Evolutionary conservation across 1,140 invertebrate genomes (phyloP), one percentile per base, ranked within the genome.

Genomic region (Leptopilina boulardi): DNA sequence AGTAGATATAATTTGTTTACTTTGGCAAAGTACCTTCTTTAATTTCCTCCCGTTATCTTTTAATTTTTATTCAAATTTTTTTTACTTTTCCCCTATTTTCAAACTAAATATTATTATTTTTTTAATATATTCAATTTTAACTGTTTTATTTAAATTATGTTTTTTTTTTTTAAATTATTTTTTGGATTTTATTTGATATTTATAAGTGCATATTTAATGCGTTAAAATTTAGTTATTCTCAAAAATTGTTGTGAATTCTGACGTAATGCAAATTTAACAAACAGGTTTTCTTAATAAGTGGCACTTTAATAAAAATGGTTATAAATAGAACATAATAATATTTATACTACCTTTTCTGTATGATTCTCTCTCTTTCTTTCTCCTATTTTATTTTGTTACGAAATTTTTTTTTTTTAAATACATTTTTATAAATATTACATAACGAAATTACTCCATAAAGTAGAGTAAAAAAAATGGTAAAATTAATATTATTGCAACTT

Each of bases 1-100:
- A 66, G 23, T 66, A n/a, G 13, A n/a, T 59, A n/a, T n/a, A 59
- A 59, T 66, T 66, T 66, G 26, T 66, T 15, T 66, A 30, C 26
- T 30, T 15, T 30, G 26, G 13, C 13, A 30, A 30, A 51, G 18
- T 51, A 18, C n/a, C n/a, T n/a, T n/a, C n/a, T n/a, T n/a, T 18
- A n/a, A n/a, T 51, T 51, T 44, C 42, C 18, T 51, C 1, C 47
- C n/a, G 34, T 38, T 18, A 51, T 8, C n/a, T 51, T 51, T 18
- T 4, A 5, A 51, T 51, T 18, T 51, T 51, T 42, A 2, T 42
- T 2, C 41, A 2, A 2, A 4, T 18, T 51, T 51, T 3, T 51
- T 51, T n/a, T n/a, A n/a, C 15, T 11, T 15, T 3, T 10, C 15
- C 11, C 42, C 11, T 44, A 3, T 5, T n/a, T n/a, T 38, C 34